These are phyloP conservation scores for Cheilosia pagana DNA, from an alignment of 2,888 invertebrate genomes.

Conservation along the genomic window DNA sequence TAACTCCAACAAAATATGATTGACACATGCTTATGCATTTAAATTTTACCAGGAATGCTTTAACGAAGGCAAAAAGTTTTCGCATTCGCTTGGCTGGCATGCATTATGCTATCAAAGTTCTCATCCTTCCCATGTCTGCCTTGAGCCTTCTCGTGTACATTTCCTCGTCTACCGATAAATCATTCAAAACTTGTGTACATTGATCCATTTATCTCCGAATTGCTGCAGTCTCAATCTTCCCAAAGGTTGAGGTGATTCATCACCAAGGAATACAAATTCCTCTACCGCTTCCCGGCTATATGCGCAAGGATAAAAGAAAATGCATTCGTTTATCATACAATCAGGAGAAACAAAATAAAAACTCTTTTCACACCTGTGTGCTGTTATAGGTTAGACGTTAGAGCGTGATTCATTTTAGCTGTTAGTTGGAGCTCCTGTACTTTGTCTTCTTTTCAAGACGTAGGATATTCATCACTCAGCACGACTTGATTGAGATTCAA, in stretches of 20 bases:
- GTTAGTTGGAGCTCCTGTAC: slow-evolving; percentile 3
- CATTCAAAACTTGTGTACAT: slow-evolving; percentile 61
- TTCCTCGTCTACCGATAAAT: slow-evolving; percentile 41
- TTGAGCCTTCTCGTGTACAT: slow-evolving; percentile 3
- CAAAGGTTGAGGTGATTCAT: slow-evolving; percentile 61
- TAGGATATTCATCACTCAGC: slow-evolving; percentile 18
- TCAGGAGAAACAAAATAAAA: slow-evolving; percentile 31
- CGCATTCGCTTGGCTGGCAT: neutral
- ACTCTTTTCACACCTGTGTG: slow-evolving; percentile 58
- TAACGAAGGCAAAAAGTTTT: neutral
- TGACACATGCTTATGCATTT: slow-evolving; percentile 20
- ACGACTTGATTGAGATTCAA: neutral
- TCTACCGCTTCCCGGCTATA: neutral
- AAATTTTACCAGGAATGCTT: neutral
- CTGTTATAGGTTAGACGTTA: slow-evolving; percentile 7
- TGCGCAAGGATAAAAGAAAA: slow-evolving; percentile 37
- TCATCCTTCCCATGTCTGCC: neutral
- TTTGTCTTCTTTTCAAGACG: slow-evolving; percentile 19
- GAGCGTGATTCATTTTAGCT: slow-evolving; percentile 39
- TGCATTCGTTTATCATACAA: slow-evolving; percentile 58
- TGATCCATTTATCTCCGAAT: slow-evolving; percentile 64
- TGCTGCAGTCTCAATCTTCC: slow-evolving; percentile 55
- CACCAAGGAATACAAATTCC: slow-evolving; percentile 53
- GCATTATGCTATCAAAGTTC: slow-evolving; percentile 24
- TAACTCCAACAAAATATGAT: slow-evolving; percentile 21